Base-by-base conservation (phyloP, 2,797 vertebrate species). In the Tapirus indicus region DNA sequence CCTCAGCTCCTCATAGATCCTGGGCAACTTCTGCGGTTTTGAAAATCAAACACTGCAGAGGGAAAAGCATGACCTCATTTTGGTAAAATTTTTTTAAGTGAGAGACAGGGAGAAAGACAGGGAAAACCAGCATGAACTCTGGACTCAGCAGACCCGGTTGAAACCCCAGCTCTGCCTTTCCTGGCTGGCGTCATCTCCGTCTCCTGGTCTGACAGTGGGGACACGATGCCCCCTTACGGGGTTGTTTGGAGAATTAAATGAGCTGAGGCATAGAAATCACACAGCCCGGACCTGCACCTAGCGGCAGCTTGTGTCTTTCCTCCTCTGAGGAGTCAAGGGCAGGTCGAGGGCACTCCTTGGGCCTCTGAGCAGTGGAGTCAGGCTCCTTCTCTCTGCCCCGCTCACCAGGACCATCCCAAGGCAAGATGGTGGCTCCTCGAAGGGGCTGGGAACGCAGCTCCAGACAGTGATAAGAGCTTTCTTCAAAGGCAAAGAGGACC, bases 251-350 rank as follows among this genome's bases (percentile, higher is more conserved):
- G 32, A 60, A 62, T 4, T 7, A 3, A 35, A 21, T 7, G 44
- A 91, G 38, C 56, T 8, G 32, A 54, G 23, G n/a, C 7, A 8
- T 0, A 32, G 41, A 35, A 32, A 5, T 12, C 7, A 2, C 0
- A 0, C 29, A n/a, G 88, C 32, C 1, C 10, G 0, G 5, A 8
- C 20, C 21, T n/a, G 86, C 9, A 9, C 49, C 47, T 2, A 5
- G 38, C 12, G 38, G n/a, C 72, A 4, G 35, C 14, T 9, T 2
- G 16, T 16, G 68, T 11, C 20, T 66, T 32, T 41, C 80, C 41
- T n/a, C 71, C 20, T 85, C 54, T 5, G 1, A 52, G 35, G 35
- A 54, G 75, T 1, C 2, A 52, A 52, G 49, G 49, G 49, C 13
- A 2, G 16, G 74, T 44, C 74, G 41, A 1, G 54, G 75, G 54